Conservation (phyloP, 1,140 invertebrate genomes). For the Aphelinus certus region DNA sequence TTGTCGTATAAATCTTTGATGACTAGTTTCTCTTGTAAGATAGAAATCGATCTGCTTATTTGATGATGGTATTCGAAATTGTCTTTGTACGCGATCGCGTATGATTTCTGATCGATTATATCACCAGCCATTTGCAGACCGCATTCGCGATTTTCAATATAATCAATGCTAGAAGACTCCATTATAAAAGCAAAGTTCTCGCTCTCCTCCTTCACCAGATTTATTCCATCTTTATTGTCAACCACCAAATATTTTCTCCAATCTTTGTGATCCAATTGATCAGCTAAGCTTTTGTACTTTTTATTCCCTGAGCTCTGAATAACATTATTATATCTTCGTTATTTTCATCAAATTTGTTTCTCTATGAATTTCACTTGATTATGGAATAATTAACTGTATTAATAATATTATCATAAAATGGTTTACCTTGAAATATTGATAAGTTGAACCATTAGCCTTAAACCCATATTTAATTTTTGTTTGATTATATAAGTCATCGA, state of each 20-base stretch:
- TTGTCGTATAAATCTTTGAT: slow-evolving; percentile 79
- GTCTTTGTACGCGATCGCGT: slow-evolving; percentile 84
- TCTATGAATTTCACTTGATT: neutral
- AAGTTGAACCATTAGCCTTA: slow-evolving; percentile 81
- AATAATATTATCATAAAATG: no score
- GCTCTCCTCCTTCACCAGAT: slow-evolving; percentile 62
- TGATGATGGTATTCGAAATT: slow-evolving; percentile 73
- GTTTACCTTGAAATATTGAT: slow-evolving; percentile 81
- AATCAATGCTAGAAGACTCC: slow-evolving; percentile 86
- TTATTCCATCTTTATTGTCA: slow-evolving; percentile 77
- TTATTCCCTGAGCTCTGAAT: slow-evolving; percentile 72
- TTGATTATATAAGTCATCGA: slow-evolving; percentile 72
- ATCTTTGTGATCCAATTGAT: slow-evolving; percentile 75
- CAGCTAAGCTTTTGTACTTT: slow-evolving; percentile 80
- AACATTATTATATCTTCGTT: neutral
- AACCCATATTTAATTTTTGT: slow-evolving; percentile 82
- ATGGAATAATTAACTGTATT: neutral
- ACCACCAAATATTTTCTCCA: slow-evolving; percentile 69
- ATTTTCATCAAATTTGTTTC: neutral
- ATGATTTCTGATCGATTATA: slow-evolving; percentile 82
- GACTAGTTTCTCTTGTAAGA: slow-evolving; percentile 81
- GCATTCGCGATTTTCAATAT: slow-evolving; percentile 80
- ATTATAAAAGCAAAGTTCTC: slow-evolving; percentile 81
- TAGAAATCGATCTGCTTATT: slow-evolving; percentile 78
- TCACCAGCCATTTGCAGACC: slow-evolving; percentile 80